phyloP scores from a whole-genome alignment of 2,113 vertebrate genomes.

The Hippolais icterina region DNA sequence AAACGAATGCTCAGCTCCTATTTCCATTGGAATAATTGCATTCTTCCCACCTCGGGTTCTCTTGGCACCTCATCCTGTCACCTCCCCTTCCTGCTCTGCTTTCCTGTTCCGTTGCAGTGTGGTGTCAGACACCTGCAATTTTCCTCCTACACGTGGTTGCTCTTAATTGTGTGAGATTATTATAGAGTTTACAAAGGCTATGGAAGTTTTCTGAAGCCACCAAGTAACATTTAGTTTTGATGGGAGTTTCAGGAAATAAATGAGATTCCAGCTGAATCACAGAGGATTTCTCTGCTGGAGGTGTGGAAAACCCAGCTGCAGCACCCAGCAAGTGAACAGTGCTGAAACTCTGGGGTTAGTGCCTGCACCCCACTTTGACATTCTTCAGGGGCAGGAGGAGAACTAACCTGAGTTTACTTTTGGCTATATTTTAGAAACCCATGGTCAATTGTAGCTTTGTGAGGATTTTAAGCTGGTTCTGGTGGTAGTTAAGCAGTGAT shows the following conservation, averaged over 20 bases:
- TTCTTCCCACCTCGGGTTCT: not conserved
- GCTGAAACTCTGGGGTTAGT: not conserved
- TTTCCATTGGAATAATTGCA: slow-evolving; percentile 17
- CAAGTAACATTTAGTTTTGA: not conserved
- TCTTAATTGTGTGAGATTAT: not conserved
- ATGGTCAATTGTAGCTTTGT: not conserved
- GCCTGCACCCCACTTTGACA: rapidly evolving
- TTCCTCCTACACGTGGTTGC: rapidly evolving
- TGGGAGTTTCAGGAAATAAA: not conserved
- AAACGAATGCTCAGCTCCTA: not conserved
- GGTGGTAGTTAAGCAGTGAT: not conserved
- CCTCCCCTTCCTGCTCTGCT: not conserved
- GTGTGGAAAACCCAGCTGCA: not conserved
- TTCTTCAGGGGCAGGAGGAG: not conserved
- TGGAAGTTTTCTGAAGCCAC: not conserved
- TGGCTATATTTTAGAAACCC: not conserved
- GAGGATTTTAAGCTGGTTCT: not conserved
- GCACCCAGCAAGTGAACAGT: rapidly evolving
- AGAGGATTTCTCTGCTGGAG: not conserved
- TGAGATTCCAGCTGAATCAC: not conserved
- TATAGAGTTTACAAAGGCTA: not conserved
- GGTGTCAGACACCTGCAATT: not conserved
- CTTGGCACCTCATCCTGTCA: not conserved
- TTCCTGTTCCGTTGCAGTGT: not conserved
- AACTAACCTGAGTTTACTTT: not conserved